These are phyloP conservation scores for Drosophila maculinotata DNA, from an alignment of 2,888 invertebrate genomes.

Conservation along the genomic window DNA sequence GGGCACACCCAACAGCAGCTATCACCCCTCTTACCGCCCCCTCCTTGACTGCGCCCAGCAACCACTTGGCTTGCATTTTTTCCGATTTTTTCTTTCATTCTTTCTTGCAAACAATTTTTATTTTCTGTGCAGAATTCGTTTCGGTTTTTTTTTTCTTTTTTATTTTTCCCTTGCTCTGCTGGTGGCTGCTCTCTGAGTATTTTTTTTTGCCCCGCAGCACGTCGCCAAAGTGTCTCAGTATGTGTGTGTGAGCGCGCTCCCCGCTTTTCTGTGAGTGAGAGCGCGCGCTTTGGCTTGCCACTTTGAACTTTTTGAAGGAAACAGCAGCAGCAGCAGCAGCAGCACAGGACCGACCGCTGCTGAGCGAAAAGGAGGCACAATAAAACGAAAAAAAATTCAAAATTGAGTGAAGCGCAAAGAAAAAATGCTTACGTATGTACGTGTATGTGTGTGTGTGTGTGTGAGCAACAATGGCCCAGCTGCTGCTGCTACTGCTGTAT, in stretches of 20 bases:
- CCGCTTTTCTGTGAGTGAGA: conserved; percentile 57
- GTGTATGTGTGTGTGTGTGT: conserved; percentile 43
- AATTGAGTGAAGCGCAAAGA: conserved; percentile 79
- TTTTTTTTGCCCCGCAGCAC: conserved; percentile 64
- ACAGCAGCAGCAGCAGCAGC: conserved; percentile 45
- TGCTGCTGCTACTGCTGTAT: conserved; percentile 30
- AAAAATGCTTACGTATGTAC: conserved; percentile 66
- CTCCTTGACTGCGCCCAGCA: conserved; percentile 49
- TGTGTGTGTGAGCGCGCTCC: conserved; percentile 44
- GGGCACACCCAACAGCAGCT: conserved; percentile 58
- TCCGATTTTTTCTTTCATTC: conserved; percentile 81
- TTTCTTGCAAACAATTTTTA: conserved; percentile 82
- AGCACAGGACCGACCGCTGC: conserved; percentile 46
- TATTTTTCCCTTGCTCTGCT: conserved; percentile 31
- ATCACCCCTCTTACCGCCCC: conserved; percentile 16
- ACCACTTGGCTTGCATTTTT: conserved; percentile 82
- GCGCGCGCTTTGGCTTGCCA: conserved; percentile 75
- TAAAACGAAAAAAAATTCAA: conserved; percentile 66
- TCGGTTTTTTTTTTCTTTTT: conserved; percentile 48
- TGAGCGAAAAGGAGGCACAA: conserved; percentile 70
- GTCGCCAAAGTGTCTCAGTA: conserved; percentile 73
- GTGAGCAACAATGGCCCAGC: conserved; percentile 71
- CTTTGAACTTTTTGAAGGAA: conserved; percentile 82
- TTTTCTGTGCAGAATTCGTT: conserved; percentile 81
- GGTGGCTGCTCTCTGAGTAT: conserved; percentile 58